These are phyloP conservation scores for Pollenia griseotomentosa DNA, from an alignment of 2,888 invertebrate species.

Conservation along the genomic window DNA sequence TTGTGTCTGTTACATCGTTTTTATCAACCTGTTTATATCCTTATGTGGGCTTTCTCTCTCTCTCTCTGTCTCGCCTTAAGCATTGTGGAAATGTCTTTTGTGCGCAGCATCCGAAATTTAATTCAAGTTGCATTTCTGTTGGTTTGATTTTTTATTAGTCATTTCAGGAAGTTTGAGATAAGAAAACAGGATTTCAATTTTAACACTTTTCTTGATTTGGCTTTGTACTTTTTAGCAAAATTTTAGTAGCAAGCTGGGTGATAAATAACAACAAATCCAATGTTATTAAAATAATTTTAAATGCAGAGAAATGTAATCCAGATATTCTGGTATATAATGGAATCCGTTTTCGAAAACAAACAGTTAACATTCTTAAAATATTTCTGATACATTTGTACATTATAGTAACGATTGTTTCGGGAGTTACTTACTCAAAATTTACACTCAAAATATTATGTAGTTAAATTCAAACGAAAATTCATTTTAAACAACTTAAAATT, in stretches of 20 bases:
- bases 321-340: too few species aligned
- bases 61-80: not conserved
- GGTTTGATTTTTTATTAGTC: not conserved
- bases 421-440: too few species aligned
- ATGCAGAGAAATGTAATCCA: too few species aligned
- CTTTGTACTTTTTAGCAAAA: not conserved
- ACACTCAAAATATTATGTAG: too few species aligned
- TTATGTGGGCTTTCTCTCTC: constrained; percentile 40
- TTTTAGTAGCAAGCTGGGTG: not conserved
- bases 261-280: not conserved
- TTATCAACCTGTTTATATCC: constrained; percentile 54
- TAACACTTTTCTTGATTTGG: constrained; percentile 26
- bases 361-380: too few species aligned
- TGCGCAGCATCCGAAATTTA: constrained; percentile 55
- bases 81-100: constrained; percentile 8
- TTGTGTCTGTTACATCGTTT: constrained; percentile 36
- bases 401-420: too few species aligned
- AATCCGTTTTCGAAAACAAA: too few species aligned
- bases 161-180: constrained; percentile 38
- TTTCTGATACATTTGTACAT: too few species aligned
- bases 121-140: constrained; percentile 40
- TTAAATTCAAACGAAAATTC: too few species aligned
- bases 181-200: constrained; percentile 4
- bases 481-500: too few species aligned
- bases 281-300: too few species aligned